These are phyloP conservation scores for Maccullochella peelii DNA, from an alignment of 2,113 vertebrate species.

Conservation along the genomic window DNA sequence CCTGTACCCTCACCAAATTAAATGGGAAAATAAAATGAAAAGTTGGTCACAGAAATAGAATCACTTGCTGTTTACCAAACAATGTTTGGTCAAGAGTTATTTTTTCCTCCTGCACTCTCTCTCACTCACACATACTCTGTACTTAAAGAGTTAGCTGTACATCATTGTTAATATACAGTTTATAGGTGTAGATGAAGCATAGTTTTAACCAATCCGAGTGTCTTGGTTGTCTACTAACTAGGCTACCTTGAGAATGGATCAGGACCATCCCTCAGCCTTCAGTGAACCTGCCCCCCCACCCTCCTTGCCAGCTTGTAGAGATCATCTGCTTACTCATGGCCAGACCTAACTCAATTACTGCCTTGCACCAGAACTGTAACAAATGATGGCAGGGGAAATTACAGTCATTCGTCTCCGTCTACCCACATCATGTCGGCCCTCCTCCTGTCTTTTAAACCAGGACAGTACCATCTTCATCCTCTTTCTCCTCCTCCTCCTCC, in stretches of 20 bases:
- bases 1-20: too few relatives aligned
- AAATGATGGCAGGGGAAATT: slow-evolving; percentile 83
- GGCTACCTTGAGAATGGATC: not conserved
- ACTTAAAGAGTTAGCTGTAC: not conserved
- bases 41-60: too few relatives aligned
- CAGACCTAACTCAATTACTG: slow-evolving; percentile 78
- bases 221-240: not conserved
- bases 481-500: not conserved
- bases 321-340: slow-evolving; percentile 75
- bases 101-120: too few relatives aligned
- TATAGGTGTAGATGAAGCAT: not conserved
- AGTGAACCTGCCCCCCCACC: slow-evolving; percentile 16
- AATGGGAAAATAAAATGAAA: too few relatives aligned
- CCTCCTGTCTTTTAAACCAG: slow-evolving; percentile 36
- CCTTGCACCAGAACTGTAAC: slow-evolving; percentile 77
- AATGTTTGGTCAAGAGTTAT: not conserved
- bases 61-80: too few relatives aligned
- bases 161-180: too few relatives aligned
- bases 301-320: slow-evolving; percentile 63
- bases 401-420: slow-evolving; percentile 80
- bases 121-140: not conserved
- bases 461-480: slow-evolving; percentile 24
- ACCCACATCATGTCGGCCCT: slow-evolving; percentile 21
- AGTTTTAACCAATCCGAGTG: not conserved
- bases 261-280: slow-evolving; percentile 22